Evolutionary conservation across 2,888 invertebrate genomes (phyloP).

Genomic region (Drepanosiphum platanoidis): DNA sequence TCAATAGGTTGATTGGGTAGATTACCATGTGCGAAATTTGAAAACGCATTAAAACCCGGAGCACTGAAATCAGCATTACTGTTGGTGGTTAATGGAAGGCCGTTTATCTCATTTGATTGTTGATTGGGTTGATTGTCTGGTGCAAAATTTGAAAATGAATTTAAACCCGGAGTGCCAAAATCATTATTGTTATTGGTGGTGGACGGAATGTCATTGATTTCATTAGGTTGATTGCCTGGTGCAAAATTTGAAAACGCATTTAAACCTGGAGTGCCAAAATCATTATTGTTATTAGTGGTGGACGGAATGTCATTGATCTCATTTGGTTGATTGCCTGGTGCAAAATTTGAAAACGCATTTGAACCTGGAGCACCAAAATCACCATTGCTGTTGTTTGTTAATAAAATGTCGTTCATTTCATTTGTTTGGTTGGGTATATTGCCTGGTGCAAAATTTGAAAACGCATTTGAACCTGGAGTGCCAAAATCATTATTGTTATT

Average conservation of each 20-base stretch:
- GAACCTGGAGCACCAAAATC: background rate
- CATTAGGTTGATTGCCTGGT: background rate
- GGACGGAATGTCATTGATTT: background rate
- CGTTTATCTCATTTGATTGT: background rate
- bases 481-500: background rate
- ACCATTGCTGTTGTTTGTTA: background rate
- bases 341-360: conserved; percentile 28
- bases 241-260: no score
- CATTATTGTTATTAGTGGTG: background rate
- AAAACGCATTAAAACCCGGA: conserved; percentile 1
- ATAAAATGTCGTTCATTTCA: background rate
- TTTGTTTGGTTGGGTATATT: background rate
- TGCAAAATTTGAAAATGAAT: conserved; percentile 12
- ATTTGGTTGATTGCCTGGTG: background rate
- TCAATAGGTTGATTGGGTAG: background rate
- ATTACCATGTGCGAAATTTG: conserved; percentile 15
- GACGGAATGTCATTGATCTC: background rate
- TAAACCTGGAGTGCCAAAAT: background rate
- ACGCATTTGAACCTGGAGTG: background rate
- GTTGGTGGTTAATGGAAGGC: background rate
- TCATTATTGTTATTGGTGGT: background rate
- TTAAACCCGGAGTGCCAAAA: background rate
- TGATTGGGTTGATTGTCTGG: background rate
- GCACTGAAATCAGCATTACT: background rate
- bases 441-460: conserved; percentile 23